Evolutionary conservation across 2,113 vertebrate genomes (phyloP).

Genomic region (Cebus imitator): DNA sequence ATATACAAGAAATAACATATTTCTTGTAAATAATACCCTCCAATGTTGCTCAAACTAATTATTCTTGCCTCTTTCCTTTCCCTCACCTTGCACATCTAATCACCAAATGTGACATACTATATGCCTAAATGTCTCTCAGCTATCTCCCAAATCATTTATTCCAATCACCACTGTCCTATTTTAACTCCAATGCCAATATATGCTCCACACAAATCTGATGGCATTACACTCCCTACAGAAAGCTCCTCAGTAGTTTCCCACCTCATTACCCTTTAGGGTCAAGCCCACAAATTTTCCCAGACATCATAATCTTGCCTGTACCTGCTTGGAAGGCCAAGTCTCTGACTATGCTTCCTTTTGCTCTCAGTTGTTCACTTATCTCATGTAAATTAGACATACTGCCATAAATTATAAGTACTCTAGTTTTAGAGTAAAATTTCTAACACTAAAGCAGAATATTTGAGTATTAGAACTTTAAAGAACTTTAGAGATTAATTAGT

Average conservation of each 20-base stretch:
- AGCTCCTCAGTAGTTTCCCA: neutral
- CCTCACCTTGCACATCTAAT: neutral
- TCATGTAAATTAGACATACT: neutral
- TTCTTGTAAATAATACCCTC: neutral
- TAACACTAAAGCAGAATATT: neutral
- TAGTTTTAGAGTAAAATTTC: slow-evolving; percentile 11
- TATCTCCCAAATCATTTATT: slow-evolving; percentile 9
- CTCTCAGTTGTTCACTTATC: neutral
- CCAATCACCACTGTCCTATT: neutral
- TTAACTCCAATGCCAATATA: neutral
- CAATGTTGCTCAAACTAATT: neutral
- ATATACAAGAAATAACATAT: too few species aligned
- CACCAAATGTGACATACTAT: neutral
- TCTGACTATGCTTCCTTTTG: neutral
- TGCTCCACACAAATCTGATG: neutral
- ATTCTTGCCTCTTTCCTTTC: neutral
- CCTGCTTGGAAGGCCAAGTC: neutral
- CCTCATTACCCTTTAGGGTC: neutral
- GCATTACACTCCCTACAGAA: neutral
- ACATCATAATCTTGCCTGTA: neutral
- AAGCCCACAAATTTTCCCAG: neutral
- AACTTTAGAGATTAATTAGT: neutral
- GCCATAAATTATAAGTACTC: neutral
- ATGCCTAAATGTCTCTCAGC: neutral
- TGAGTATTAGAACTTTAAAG: neutral